These are phyloP conservation scores for Castor canadensis DNA, from an alignment of 2,113 vertebrate genomes.

Conservation along the genomic window DNA sequence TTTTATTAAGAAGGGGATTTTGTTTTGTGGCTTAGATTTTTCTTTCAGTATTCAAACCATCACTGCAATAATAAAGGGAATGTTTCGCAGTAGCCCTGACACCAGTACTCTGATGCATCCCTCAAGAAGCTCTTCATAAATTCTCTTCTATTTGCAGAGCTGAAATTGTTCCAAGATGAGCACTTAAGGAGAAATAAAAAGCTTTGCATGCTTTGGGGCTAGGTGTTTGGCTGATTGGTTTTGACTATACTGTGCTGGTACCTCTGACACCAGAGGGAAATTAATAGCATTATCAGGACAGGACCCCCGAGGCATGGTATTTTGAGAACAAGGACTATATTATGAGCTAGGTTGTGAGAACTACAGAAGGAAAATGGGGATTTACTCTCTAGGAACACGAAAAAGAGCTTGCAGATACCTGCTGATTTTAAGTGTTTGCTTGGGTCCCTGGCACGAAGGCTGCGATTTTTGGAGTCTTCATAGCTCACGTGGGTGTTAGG, in stretches of 20 bases:
- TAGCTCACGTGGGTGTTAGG: fast-evolving
- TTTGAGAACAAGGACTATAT: background rate
- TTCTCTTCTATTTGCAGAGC: background rate
- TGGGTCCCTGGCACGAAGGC: background rate
- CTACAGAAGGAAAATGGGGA: background rate
- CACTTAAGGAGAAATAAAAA: background rate
- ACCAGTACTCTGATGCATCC: background rate
- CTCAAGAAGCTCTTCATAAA: background rate
- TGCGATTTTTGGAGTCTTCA: background rate
- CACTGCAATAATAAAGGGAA: background rate
- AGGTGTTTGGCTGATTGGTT: background rate
- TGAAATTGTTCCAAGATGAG: background rate
- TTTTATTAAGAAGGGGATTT: background rate
- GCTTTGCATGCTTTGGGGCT: background rate
- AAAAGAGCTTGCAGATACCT: background rate
- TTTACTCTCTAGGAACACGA: background rate
- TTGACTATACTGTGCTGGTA: conserved; percentile 52
- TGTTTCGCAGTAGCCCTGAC: background rate
- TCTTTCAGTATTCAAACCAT: background rate
- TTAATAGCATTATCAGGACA: conserved; percentile 6
- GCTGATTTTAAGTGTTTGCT: background rate
- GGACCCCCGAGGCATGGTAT: background rate
- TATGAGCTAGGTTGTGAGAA: background rate
- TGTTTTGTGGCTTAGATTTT: background rate
- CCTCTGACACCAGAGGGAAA: conserved; percentile 21